Conservation (phyloP, 2,888 invertebrate species). For the Agrenia bidenticulata region DNA sequence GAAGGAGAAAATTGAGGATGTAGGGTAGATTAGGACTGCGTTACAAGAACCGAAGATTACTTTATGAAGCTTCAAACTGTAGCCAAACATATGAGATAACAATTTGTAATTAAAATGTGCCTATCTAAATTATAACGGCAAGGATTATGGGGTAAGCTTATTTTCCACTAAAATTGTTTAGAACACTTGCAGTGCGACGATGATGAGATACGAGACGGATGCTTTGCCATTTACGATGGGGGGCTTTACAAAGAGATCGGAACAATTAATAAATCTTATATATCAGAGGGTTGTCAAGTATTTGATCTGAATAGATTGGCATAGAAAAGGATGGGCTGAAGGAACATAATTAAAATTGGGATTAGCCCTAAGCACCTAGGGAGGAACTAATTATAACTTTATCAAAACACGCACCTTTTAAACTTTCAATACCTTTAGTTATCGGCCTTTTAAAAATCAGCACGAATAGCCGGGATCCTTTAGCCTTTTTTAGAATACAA, state of each 20-base stretch:
- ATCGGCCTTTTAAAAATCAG: slow-evolving; percentile 13
- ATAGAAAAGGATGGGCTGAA: neutral
- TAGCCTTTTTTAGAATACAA: too few relatives aligned
- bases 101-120: slow-evolving; percentile 12
- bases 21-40: neutral
- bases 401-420: slow-evolving; percentile 10
- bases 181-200: too few relatives aligned
- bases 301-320: slow-evolving; percentile 9
- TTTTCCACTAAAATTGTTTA: too few relatives aligned
- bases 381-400: slow-evolving; percentile 19
- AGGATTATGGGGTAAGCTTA: too few relatives aligned
- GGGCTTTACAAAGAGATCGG: neutral
- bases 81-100: neutral
- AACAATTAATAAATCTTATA: neutral
- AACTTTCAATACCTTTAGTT: neutral
- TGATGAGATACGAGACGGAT: too few relatives aligned
- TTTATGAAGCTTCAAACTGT: neutral
- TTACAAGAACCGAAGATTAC: too few relatives aligned
- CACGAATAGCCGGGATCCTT: slow-evolving; percentile 10
- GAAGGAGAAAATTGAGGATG: slow-evolving; percentile 30
- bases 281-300: slow-evolving; percentile 6
- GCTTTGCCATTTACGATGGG: too few relatives aligned
- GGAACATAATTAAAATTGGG: slow-evolving; percentile 2
- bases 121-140: too few relatives aligned
- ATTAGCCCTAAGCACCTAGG: neutral